phyloP scores from a whole-genome alignment of 2,888 invertebrate genomes.

The Torymus aiolomorphi region DNA sequence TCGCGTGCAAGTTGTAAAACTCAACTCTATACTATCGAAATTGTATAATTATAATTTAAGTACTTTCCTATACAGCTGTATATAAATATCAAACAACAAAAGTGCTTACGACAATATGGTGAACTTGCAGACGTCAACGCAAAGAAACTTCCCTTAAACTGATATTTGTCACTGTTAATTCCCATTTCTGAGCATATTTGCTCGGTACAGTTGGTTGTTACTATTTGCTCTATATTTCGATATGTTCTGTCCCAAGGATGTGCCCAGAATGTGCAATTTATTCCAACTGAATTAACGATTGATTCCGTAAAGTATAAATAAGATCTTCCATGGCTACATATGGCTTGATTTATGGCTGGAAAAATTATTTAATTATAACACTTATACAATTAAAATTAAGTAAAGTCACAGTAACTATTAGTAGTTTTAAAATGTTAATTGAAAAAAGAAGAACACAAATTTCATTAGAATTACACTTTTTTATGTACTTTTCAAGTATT shows the following conservation, averaged over 20 bases:
- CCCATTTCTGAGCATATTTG: conserved; percentile 78
- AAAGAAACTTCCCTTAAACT: conserved; percentile 77
- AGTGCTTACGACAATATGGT: conserved; percentile 78
- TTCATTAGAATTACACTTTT: too few relatives aligned
- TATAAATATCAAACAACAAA: not conserved
- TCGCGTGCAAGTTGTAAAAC: too few relatives aligned
- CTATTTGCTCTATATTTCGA: conserved; percentile 75
- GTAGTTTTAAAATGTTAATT: too few relatives aligned
- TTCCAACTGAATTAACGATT: conserved; percentile 71
- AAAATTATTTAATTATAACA: not conserved
- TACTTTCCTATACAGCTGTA: too few relatives aligned
- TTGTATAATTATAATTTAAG: conserved; percentile 8
- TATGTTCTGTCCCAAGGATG: conserved; percentile 78
- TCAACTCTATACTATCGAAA: not conserved
- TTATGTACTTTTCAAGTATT: too few relatives aligned
- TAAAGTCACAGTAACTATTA: too few relatives aligned
- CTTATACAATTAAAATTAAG: too few relatives aligned
- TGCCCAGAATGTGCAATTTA: conserved; percentile 78
- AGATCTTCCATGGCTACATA: conserved; percentile 81
- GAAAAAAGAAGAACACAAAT: too few relatives aligned
- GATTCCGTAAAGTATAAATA: conserved; percentile 80
- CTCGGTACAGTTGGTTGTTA: conserved; percentile 63
- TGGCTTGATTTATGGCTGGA: conserved; percentile 77
- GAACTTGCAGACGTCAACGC: conserved; percentile 77
- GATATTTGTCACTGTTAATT: conserved; percentile 74